These are phyloP conservation scores for Pangasianodon gigas DNA, from an alignment of 2,113 vertebrate species.

Conservation along the genomic window DNA sequence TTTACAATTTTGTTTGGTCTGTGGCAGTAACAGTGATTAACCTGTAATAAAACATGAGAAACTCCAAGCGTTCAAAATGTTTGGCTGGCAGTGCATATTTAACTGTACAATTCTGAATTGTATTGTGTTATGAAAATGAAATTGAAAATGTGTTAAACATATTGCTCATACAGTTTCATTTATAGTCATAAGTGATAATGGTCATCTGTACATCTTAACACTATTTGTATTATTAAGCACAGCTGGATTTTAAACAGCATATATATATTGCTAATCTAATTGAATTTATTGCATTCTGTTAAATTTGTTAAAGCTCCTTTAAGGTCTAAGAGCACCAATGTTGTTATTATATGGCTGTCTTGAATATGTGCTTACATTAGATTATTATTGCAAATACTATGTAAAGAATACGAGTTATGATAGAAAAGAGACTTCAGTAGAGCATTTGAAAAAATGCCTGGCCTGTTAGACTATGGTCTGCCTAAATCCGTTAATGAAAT, in stretches of 20 bases:
- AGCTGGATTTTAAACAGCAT: not conserved
- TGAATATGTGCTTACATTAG: not conserved
- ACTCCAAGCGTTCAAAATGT: not conserved
- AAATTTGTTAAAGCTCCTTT: conserved; percentile 13
- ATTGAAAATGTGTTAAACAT: not conserved
- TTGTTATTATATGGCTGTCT: not conserved
- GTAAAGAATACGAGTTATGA: not conserved
- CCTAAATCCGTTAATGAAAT: not conserved
- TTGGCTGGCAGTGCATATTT: not conserved
- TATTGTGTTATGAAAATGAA: not conserved
- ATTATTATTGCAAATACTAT: conserved; percentile 6
- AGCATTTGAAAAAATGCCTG: not conserved
- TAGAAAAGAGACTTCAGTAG: not conserved
- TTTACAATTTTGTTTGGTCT: not conserved
- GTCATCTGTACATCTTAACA: not conserved
- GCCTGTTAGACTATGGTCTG: not conserved
- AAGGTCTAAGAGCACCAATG: conserved; percentile 16
- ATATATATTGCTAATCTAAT: not conserved
- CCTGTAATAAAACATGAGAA: not conserved
- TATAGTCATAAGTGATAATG: not conserved
- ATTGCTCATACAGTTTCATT: not conserved
- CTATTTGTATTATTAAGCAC: not conserved
- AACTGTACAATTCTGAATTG: not conserved
- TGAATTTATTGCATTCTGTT: conserved; percentile 1
- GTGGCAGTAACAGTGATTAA: not conserved